These are phyloP conservation scores for Corydoras maculifer DNA, from an alignment of 2,113 vertebrate species.

Conservation along the genomic window DNA sequence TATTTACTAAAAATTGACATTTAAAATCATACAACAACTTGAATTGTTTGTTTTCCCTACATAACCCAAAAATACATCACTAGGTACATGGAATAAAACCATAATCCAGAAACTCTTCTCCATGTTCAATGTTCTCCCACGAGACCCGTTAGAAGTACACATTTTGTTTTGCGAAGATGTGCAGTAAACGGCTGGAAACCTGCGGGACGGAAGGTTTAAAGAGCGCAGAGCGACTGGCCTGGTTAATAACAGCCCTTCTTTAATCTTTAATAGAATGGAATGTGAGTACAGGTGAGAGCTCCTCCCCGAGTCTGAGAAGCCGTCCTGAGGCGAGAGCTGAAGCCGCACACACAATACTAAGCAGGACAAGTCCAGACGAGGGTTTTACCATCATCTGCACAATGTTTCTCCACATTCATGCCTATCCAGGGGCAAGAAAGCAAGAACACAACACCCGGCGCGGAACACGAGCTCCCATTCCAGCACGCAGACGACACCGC, in stretches of 20 bases:
- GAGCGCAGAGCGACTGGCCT: constrained; percentile 19
- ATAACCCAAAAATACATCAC: too few relatives aligned
- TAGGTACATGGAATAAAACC: too few relatives aligned
- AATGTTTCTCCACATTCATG: constrained; percentile 50
- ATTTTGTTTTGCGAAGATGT: too few relatives aligned
- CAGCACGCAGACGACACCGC: too few relatives aligned
- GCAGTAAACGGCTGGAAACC: not conserved
- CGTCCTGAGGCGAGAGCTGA: constrained; percentile 58
- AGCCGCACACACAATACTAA: constrained; percentile 52
- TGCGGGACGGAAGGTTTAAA: not conserved
- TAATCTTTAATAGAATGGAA: constrained; percentile 38
- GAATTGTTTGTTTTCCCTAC: too few relatives aligned
- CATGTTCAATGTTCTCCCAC: too few relatives aligned
- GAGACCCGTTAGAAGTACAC: too few relatives aligned
- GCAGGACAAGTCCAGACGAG: constrained; percentile 61
- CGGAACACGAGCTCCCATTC: constrained; percentile 23
- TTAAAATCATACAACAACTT: too few relatives aligned
- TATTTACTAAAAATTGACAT: too few relatives aligned
- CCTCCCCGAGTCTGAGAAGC: constrained; percentile 28
- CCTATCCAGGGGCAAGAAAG: constrained; percentile 26
- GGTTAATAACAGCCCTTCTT: constrained; percentile 21
- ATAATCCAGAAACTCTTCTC: too few relatives aligned
- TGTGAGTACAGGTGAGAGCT: constrained; percentile 30
- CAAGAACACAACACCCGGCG: constrained; percentile 29
- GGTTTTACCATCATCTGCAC: constrained; percentile 46